Evolutionary conservation across 1,140 invertebrate genomes (phyloP).

Genomic region (Eufriesea mexicana): DNA sequence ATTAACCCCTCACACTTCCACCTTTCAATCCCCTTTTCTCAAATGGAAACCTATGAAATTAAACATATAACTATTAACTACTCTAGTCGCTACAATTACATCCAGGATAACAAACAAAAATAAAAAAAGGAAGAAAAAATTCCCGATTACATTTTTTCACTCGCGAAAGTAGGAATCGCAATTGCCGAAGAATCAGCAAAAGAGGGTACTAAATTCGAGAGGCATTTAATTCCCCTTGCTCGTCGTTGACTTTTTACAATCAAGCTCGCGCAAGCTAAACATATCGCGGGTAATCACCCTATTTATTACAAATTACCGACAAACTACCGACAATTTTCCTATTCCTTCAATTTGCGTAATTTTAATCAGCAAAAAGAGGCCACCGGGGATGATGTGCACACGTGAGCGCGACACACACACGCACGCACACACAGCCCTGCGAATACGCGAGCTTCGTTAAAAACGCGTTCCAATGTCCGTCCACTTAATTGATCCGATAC

Average conservation of each 20-base stretch:
- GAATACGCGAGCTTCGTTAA: neutral
- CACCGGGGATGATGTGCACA: neutral
- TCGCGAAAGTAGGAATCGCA: too few relatives aligned
- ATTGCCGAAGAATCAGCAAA: neutral
- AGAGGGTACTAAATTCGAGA: neutral
- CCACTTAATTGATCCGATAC: conserved; percentile 17
- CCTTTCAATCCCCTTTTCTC: too few relatives aligned
- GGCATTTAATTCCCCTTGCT: too few relatives aligned
- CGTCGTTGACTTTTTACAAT: neutral
- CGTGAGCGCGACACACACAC: too few relatives aligned
- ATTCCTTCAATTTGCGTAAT: neutral
- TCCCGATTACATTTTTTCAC: too few relatives aligned
- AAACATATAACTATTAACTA: too few relatives aligned
- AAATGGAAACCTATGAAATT: too few relatives aligned
- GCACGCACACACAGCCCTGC: too few relatives aligned
- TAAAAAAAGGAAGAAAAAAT: too few relatives aligned
- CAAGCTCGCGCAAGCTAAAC: neutral
- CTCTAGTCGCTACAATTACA: too few relatives aligned
- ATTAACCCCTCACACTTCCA: too few relatives aligned
- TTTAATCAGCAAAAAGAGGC: neutral
- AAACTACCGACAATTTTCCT: neutral
- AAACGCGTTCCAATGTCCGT: neutral
- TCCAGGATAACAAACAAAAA: too few relatives aligned
- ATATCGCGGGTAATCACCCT: neutral
- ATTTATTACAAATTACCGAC: neutral